These are phyloP conservation scores for Sturmia bella DNA, from an alignment of 2,888 invertebrate genomes.

Conservation along the genomic window DNA sequence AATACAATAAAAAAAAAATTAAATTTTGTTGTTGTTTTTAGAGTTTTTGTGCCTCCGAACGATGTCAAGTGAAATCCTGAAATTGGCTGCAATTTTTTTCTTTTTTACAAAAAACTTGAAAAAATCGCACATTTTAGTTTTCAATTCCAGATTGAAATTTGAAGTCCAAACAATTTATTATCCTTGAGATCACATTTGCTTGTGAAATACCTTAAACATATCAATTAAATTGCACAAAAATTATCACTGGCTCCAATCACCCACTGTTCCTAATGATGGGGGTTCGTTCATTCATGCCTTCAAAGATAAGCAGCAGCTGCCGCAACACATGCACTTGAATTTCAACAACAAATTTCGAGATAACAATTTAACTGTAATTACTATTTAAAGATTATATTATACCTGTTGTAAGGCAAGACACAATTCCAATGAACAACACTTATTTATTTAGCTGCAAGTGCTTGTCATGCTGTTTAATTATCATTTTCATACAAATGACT, in stretches of 20 bases:
- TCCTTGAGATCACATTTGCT: background rate
- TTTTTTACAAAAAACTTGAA: too few species aligned
- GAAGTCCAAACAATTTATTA: too few species aligned
- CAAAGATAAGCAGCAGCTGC: conserved; percentile 9
- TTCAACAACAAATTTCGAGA: conserved; percentile 2
- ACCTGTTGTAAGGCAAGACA: conserved; percentile 14
- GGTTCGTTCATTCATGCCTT: background rate
- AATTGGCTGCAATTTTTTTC: too few species aligned
- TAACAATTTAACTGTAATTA: conserved; percentile 13
- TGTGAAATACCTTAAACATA: background rate
- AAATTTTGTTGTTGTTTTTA: too few species aligned
- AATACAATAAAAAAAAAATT: too few species aligned
- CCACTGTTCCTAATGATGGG: conserved; percentile 53
- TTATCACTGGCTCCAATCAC: conserved; percentile 24
- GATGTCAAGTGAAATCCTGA: too few species aligned
- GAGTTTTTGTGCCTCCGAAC: too few species aligned
- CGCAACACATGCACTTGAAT: conserved; percentile 19
- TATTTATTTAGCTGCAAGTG: background rate
- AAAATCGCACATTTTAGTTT: too few species aligned
- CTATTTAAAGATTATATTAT: conserved; percentile 39
- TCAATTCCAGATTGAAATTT: too few species aligned
- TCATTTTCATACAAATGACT: conserved; percentile 30
- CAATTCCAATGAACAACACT: background rate
- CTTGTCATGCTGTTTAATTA: conserved; percentile 59
- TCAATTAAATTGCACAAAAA: background rate